phyloP scores from a whole-genome alignment of 2,888 invertebrate species.

The Creontiades dilutus region DNA sequence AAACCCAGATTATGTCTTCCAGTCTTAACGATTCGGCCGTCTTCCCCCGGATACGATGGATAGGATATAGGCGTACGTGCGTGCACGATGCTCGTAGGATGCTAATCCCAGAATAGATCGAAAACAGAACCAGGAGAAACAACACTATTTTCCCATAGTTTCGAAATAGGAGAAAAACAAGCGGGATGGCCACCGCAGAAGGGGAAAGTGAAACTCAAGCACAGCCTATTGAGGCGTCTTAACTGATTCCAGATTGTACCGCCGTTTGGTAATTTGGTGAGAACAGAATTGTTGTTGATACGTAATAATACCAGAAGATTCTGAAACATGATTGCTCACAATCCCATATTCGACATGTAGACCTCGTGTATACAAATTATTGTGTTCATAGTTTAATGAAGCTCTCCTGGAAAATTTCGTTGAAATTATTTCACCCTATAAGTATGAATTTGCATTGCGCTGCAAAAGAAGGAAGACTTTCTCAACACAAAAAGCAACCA shows the following conservation, averaged over 20 bases:
- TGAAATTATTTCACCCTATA: no score
- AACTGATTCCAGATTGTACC: background rate
- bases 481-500: no score
- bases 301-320: no score
- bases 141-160: conserved; percentile 22
- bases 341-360: no score
- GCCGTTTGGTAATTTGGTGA: background rate
- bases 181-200: background rate
- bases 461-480: no score
- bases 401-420: no score
- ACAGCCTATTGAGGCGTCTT: background rate
- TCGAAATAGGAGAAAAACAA: conserved; percentile 2
- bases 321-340: no score
- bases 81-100: conserved; percentile 9
- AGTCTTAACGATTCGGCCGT: background rate
- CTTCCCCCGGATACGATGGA: background rate
- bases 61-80: conserved; percentile 1
- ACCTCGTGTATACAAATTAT: no score
- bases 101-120: conserved; percentile 5
- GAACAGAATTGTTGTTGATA: no score
- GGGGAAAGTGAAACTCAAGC: conserved; percentile 1
- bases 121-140: conserved; percentile 17
- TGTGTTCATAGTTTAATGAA: no score
- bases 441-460: no score
- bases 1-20: conserved; percentile 11